Base-by-base conservation (phyloP, 2,797 vertebrate species). In the Dromococcyx pavoninus region DNA sequence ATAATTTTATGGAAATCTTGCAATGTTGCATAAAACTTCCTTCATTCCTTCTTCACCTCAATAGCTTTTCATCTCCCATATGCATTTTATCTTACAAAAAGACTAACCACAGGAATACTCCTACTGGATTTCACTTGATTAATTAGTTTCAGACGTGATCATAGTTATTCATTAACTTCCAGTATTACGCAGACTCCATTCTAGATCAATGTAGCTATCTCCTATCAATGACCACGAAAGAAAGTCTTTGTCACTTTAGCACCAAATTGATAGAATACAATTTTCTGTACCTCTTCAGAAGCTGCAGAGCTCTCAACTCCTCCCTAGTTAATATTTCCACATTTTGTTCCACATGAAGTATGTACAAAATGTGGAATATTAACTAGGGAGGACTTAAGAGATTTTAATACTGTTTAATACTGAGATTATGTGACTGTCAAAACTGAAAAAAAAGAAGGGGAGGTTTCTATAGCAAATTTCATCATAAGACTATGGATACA, bases 241-340 rank as follows among this genome's bases (percentile, higher is more conserved):
- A 23, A 74, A 84, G 24, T 46, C 37, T 62, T n/a, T n/a, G 62
- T 23, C 32, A 70, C 23, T 80, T 70, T 43, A 48, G 56, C 50
- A 58, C 37, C 9, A 33, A 39, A 79, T 0, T 0, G 2, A 88
- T 2, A 51, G 37, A 60, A 46, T 32, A 57, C 10, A 61, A 32
- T 39, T 62, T 65, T 54, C 70, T 74, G 24, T 54, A 65, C 15
- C 35, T 74, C 27, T 65, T 57, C 41, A 86, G 58, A 65, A 65
- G 54, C 70, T 84, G 14, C 2, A 27, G 27, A 33, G 41, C 9
- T 75, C 21, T 27, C n/a, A 74, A 58, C 5, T 35, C 15, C 17
- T 50, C 35, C 7, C 60, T 50, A 30, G 27, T 58, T 51, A 43
- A 14, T 16, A 73, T 19, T 77, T n/a, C n/a, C n/a, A n/a, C n/a